Evolutionary conservation across 2,888 invertebrate species (phyloP), one percentile per base, ranked within the genome.

Genomic region (Ichneumoninae sp.): DNA sequence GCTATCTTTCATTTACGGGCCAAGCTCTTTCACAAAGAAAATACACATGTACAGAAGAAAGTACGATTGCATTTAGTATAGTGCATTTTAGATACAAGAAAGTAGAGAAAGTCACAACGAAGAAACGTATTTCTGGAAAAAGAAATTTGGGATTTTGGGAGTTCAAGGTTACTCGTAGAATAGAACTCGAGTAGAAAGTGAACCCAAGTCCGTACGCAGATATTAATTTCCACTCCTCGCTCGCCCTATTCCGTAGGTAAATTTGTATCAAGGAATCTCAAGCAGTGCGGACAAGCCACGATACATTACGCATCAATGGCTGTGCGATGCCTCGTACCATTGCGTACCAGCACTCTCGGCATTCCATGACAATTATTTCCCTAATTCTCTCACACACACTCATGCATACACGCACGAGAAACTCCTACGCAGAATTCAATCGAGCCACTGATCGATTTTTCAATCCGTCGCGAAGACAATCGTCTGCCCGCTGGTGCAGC

Each of bases 391-490:
- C n/a, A 16, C 19, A 19, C 66, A 66, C 22, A 54, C 54, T 10
- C 54, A 8, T 8, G 22, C 22, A 57, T 7, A 2, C 13, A 57
- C 22, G 22, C 57, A 10, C 5, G 5, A 4, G 22, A 40, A 13
- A 68, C 10, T n/a, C 68, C 6, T 40, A 52, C 10, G 52, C 26
- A 33, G 16, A 33, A 70, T 50, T 19, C 13, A 50, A 19, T 70
- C 52, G 70, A 52, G 22, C 50, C 30, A 8, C n/a, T 70, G 50
- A 52, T 70, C 52, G 70, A 70, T 70, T n/a, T 36, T 70, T 70
- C 52, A n/a, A 16, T 44, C 47, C 1, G 13, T 68, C 66, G n/a
- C 57, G 57, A 57, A 57, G 26, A 13, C 22, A 57, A 57, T 57
- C 8, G 57, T 19, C 19, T 1, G 8, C 22, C 57, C 26, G 26